These are phyloP conservation scores for Dromococcyx pavoninus DNA, from an alignment of 2,797 vertebrate genomes.

Conservation along the genomic window DNA sequence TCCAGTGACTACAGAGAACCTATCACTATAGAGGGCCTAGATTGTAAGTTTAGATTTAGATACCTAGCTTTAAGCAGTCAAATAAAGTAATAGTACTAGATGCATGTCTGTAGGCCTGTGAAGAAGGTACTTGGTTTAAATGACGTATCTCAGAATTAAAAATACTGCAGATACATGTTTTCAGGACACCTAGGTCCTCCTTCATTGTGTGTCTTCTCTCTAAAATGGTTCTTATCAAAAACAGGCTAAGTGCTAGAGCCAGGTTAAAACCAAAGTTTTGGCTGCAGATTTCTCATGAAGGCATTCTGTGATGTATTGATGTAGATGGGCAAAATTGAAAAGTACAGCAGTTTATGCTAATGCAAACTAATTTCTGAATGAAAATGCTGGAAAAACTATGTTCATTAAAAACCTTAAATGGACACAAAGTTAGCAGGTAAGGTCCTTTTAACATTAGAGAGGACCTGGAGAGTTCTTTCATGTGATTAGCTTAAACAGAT, in stretches of 20 bases:
- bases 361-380: background rate
- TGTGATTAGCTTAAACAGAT: background rate
- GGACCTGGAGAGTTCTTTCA: background rate
- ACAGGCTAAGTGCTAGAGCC: background rate
- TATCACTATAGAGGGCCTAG: background rate
- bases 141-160: background rate
- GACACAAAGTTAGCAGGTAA: background rate
- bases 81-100: background rate
- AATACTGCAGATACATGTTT: background rate
- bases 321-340: background rate
- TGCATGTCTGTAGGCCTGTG: background rate
- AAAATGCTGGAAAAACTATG: background rate
- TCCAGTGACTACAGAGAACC: background rate
- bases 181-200: background rate
- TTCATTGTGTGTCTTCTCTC: background rate
- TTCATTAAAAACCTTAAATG: background rate
- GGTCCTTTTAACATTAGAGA: background rate
- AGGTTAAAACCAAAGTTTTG: background rate
- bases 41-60: fast-evolving
- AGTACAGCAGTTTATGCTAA: background rate
- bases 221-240: background rate
- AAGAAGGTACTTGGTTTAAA: background rate
- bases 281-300: fast-evolving
- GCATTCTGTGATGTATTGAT: background rate
- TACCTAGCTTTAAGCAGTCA: background rate